phyloP scores from a whole-genome alignment of 2,888 invertebrate genomes.

The Boloria euphrosyne region DNA sequence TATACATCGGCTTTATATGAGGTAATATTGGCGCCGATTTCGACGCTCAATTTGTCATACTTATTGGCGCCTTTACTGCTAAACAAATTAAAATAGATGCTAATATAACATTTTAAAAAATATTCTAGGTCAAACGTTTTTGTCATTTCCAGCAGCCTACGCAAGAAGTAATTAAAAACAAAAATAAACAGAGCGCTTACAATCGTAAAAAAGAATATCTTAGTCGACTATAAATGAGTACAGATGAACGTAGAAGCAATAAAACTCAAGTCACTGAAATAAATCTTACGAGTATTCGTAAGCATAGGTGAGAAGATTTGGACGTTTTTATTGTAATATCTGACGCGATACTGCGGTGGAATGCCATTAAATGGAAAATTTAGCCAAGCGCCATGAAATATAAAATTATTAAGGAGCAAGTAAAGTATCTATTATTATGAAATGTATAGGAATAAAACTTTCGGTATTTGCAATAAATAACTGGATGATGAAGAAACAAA shows the following conservation, averaged over 20 bases:
- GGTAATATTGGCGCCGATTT: conserved; percentile 33
- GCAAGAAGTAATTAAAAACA: conserved; percentile 81
- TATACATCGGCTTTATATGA: conserved; percentile 29
- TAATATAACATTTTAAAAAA: conserved; percentile 45
- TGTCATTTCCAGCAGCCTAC: conserved; percentile 76
- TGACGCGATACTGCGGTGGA: conserved; percentile 59
- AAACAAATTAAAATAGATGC: conserved; percentile 43
- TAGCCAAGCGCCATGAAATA: conserved; percentile 59
- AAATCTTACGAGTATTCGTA: conserved; percentile 71
- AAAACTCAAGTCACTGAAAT: conserved; percentile 80
- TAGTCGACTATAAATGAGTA: conserved; percentile 80
- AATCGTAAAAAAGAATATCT: conserved; percentile 82
- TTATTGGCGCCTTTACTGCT: conserved; percentile 37
- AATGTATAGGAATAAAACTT: conserved; percentile 55
- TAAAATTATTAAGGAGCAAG: conserved; percentile 45
- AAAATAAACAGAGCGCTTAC: conserved; percentile 81
- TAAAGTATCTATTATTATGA: conserved; percentile 36
- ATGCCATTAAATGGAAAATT: conserved; percentile 63
- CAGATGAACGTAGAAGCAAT: conserved; percentile 77
- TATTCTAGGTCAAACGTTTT: conserved; percentile 61
- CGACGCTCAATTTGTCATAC: conserved; percentile 40
- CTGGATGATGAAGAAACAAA: conserved; percentile 42
- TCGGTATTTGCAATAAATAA: conserved; percentile 66
- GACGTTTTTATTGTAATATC: conserved; percentile 57
- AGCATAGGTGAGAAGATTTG: conserved; percentile 69